Evolutionary conservation across 2,113 vertebrate species (phyloP), one percentile per base, ranked within the genome.

Genomic region (Corythornis cristatus): DNA sequence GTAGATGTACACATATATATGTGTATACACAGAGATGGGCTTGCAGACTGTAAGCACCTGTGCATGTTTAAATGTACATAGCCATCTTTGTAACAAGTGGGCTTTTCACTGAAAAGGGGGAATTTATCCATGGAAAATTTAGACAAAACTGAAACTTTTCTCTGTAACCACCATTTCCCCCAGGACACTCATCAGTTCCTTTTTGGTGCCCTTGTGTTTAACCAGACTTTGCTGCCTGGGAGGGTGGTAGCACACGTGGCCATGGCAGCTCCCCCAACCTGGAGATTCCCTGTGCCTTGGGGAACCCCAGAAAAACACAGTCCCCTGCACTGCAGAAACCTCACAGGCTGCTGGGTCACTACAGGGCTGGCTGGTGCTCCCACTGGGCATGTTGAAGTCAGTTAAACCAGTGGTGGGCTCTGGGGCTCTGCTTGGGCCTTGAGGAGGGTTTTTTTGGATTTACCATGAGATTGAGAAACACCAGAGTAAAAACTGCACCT

Each of bases 101-200:
- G 17, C 62, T 66, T 88, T 76, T 58, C 89, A 86, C 64, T 29
- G 75, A 89, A 94, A 91, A 67, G n/a, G 61, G 86, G 90, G 86
- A 75, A 37, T 91, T 95, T 84, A 93, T 91, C 75, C 56, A 83
- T 0, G 1, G 75, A 91, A 85, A 77, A 64, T 83, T 77, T 8
- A 60, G 28, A 77, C 62, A 53, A 93, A 92, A 87, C n/a, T 0
- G 7, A 95, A 96, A 94, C 68, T 51, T 28, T 65, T 72, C 74
- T 88, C 11, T 0, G 42, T 42, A 57, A 67, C 83, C 80, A 81
- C 60, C 12, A 65, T 90, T 96, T 96, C 92, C 79, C 43, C 26
- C 60, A 68, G 48, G 56, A 56, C 3, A 4, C 22, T 40, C 8
- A 1, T 26, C 3, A 2, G 87, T 96, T 96, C 95, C 93, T 92